Base-by-base conservation (phyloP, 1,140 invertebrate species). In the Gryllus bimaculatus region DNA sequence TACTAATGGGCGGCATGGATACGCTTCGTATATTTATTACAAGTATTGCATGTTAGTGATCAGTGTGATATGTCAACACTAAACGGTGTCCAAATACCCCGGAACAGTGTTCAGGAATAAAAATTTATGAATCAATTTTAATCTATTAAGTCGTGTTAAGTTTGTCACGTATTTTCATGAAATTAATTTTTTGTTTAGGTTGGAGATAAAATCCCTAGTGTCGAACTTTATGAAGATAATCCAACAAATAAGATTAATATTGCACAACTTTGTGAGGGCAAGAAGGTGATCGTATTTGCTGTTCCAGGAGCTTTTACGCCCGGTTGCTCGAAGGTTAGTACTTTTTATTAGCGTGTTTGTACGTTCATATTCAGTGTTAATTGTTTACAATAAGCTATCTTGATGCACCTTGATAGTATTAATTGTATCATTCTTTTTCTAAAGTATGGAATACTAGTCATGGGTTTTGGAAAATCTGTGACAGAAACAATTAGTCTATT, bases 291-390 rank as follows among this genome's bases (percentile, higher is more conserved):
- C 7, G 84, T 98, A 76, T 96, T 98, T 87, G 96, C 92, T 48
- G 96, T 98, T 48, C 95, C 96, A 26, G 96, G 96, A 47, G 96
- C 96, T 8, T 98, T 98, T 83, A 98, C 96, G 8, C 96, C 96
- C n/a, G 95, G 95, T 21, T 98, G 89, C 83, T 87, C 87, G 75
- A 85, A 87, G 84, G 88, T 88, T 83, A 74, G 47, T 81, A 66
- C 5, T 4, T 75, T 79, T 20, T 26, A 12, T 66, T 66, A 4
- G 13, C n/a, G 21, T 48, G 26, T 39, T 39, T 39, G 1, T 39
- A 39, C 26, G 1, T 39, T 39, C 26, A 39, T 39, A 39, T 39
- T 39, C 26, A 39, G 1, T 39, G 26, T 39, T 39, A 39, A 39
- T 66, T 66, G 54, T 18, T 66, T 66, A 66, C 18, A 13, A 3